Evolutionary conservation across 2,797 vertebrate genomes (phyloP), one percentile per base, ranked within the genome.

Genomic region (Carcharodon carcharias): DNA sequence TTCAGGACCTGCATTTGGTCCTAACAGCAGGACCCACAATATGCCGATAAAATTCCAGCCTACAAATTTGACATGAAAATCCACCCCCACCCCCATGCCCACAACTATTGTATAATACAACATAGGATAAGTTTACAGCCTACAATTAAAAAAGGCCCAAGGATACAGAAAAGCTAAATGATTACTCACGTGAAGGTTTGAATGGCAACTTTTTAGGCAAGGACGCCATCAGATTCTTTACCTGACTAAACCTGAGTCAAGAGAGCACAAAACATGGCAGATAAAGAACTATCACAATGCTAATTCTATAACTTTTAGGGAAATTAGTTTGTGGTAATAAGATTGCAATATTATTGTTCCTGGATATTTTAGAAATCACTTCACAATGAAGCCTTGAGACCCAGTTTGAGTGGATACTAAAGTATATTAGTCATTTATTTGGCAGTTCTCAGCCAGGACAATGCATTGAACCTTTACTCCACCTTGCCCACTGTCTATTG

Each of bases 181-280:
- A 28, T 95, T 54, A 71, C 67, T 95, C 69, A 95, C 94, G 14
- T 95, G 69, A 95, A 95, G 93, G 69, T 77, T 18, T 95, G 45
- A 50, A 73, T 71, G 94, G 94, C 28, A 73, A 95, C 23, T 95
- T 28, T 54, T 77, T 77, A 35, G 94, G 94, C 18, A 95, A 65
- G 45, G 94, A 73, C 45, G 56, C 69, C 31, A 95, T 26, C 67
- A 95, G 50, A 71, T 95, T 77, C 69, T 73, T 95, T 67, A 95
- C 67, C 31, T 56, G 67, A 95, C 45, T 54, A 16, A 95, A 95
- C 94, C 94, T 95, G 94, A 35, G 14, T 54, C 40, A 12, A 73
- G 69, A 71, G 45, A 73, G 50, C 45, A 71, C 28, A 95, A 95
- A 56, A 73, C 50, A 73, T 31, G 21, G 23, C n/a, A 93, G 67